Evolutionary conservation across 2,797 vertebrate genomes (phyloP), one percentile per base, ranked within the genome.

Genomic region (Macroramphosus scolopax): DNA sequence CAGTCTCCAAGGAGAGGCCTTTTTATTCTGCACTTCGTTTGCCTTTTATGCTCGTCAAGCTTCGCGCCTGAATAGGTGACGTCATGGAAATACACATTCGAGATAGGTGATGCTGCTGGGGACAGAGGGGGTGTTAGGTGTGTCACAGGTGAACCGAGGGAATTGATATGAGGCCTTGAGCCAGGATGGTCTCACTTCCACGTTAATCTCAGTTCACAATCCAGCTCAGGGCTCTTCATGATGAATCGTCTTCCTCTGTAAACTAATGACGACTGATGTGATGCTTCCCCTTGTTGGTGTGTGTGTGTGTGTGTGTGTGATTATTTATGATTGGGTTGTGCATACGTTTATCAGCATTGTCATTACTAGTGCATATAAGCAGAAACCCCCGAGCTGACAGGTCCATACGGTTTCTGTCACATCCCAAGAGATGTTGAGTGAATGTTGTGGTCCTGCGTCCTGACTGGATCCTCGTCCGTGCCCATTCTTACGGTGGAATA

Each of bases 1-100:
- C 31, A 16, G 48, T 80, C 72, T 76, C 62, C 30, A 40, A 72
- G 68, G 68, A 73, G 35, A 72, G 31, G 18, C 15, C 15, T 51
- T 34, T 48, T 48, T 16, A 25, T 72, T 61, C 28, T 38, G 18
- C 1, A 0, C 26, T 22, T 15, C 41, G 44, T 47, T 32, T 7
- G 5, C 29, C 65, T 59, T 37, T 48, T 36, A 38, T 46, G 17
- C 53, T 42, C 24, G 1, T 38, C 42, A 40, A 53, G 55, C 39
- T 14, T 42, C 36, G 16, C 4, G 1, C 45, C 1, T 74, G 70
- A 81, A 55, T 43, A 12, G 45, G 1, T 61, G 67, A 60, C 68
- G 69, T 72, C 71, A 70, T 41, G 48, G 51, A 77, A 39, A 58
- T 25, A 32, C 47, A 44, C 42, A 31, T 17, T 52, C n/a, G n/a